A percentile compares a stretch with the other conserved stretches of the same genome.
phyloP scores from a whole-genome alignment of 2,113 vertebrate species.

The Gambusia affinis region DNA sequence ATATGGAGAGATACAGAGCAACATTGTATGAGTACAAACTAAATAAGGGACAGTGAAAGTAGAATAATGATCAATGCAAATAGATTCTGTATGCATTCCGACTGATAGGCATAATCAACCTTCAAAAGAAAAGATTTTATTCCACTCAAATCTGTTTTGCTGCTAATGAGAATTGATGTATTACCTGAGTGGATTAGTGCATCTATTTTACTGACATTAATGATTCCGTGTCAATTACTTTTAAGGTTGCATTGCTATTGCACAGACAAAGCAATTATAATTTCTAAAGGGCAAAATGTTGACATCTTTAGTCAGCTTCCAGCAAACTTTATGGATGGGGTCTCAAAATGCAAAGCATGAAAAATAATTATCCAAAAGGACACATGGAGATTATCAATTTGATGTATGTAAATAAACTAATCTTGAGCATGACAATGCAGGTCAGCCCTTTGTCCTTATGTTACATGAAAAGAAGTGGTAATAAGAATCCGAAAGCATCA shows the following conservation, averaged over 20 bases:
- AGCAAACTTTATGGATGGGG: conserved; percentile 5
- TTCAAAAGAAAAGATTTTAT: neutral
- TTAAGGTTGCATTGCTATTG: conserved; percentile 4
- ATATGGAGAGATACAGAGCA: neutral
- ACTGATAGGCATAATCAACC: neutral
- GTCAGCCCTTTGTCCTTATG: neutral
- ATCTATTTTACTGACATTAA: conserved; percentile 12
- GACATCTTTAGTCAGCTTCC: conserved; percentile 12
- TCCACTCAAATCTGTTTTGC: neutral
- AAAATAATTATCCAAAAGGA: conserved; percentile 8
- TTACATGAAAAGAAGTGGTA: neutral
- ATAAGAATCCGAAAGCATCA: conserved; percentile 1
- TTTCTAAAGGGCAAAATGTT: conserved; percentile 7
- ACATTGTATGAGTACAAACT: neutral
- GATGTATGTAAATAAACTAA: neutral
- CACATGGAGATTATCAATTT: neutral
- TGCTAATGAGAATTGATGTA: neutral
- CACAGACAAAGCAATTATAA: neutral
- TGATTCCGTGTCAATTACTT: conserved; percentile 18
- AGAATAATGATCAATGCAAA: neutral
- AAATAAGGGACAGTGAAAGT: neutral
- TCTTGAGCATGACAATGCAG: neutral
- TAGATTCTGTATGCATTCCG: neutral
- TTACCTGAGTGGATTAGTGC: neutral
- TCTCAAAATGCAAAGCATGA: conserved; percentile 32